A percentile compares a stretch with the other conserved stretches of the same genome.
These are phyloP conservation scores for Acipenser transmontanus DNA, from an alignment of 2,797 vertebrate species.

Conservation along the genomic window DNA sequence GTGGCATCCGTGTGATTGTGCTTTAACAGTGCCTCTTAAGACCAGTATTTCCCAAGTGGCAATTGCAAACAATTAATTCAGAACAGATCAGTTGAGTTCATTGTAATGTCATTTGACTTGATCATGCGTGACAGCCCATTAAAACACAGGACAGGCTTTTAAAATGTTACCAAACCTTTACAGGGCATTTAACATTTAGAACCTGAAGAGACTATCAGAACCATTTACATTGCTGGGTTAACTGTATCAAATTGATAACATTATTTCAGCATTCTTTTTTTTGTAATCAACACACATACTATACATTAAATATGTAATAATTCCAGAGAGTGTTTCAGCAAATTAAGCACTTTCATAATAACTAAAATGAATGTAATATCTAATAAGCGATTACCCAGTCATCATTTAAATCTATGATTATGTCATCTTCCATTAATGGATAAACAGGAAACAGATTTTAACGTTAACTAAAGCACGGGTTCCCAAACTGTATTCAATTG, in stretches of 20 bases:
- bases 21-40: slow-evolving; percentile 36
- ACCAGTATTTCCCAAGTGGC: slow-evolving; percentile 39
- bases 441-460: background rate
- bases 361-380: slow-evolving; percentile 52
- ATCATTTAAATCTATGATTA: slow-evolving; percentile 11
- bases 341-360: slow-evolving; percentile 61
- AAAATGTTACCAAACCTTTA: slow-evolving; percentile 47
- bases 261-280: no score
- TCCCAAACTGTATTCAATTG: no score
- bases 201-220: background rate
- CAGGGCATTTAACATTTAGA: slow-evolving; percentile 39
- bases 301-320: slow-evolving; percentile 52
- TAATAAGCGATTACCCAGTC: slow-evolving; percentile 9
- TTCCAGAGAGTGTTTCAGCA: slow-evolving; percentile 61
- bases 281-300: slow-evolving; percentile 15
- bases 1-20: slow-evolving; percentile 22
- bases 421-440: background rate
- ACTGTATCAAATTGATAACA: no score
- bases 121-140: slow-evolving; percentile 70
- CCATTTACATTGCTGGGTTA: no score
- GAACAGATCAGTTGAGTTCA: slow-evolving; percentile 62
- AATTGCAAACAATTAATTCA: slow-evolving; percentile 65
- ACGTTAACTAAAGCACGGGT: no score
- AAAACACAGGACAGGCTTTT: slow-evolving; percentile 62
- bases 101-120: slow-evolving; percentile 66